Evolutionary conservation across 2,113 vertebrate species (phyloP).

Genomic region (Tautogolabrus adspersus): DNA sequence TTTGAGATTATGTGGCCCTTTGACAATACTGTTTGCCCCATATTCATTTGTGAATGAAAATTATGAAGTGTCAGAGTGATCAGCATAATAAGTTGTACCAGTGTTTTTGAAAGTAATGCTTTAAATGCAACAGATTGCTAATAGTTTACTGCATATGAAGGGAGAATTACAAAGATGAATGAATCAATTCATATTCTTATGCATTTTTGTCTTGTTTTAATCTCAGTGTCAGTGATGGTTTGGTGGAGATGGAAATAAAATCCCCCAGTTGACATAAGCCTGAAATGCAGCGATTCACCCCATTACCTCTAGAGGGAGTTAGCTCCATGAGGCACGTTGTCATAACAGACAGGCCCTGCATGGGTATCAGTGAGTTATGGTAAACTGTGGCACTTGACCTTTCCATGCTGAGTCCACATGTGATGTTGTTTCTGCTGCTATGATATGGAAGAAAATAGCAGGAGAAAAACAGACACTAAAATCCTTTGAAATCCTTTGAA

Average conservation of each 20-base stretch:
- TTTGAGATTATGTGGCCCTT: no score
- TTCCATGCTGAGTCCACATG: conserved; percentile 21
- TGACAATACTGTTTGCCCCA: no score
- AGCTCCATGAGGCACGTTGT: conserved; percentile 82
- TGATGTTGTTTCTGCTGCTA: conserved; percentile 10
- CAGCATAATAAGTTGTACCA: not conserved
- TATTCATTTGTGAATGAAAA: no score
- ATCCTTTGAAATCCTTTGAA: conserved; percentile 1
- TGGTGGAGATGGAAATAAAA: not conserved
- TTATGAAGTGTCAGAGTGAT: not conserved
- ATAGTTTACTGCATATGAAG: no score
- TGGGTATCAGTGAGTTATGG: conserved; percentile 28
- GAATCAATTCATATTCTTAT: no score
- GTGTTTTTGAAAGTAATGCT: no score
- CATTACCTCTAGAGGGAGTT: conserved; percentile 97
- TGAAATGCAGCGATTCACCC: conserved; percentile 79
- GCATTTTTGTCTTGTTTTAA: not conserved
- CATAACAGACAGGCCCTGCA: not conserved
- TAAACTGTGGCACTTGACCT: conserved; percentile 47
- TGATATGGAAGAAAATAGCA: not conserved
- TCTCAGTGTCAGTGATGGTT: not conserved
- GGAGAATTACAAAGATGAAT: no score
- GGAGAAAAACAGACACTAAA: not conserved
- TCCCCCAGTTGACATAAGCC: not conserved
- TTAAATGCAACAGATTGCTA: no score